Conservation (phyloP, 92 coral and sea anemone genomes). For the Bergia puertoricense region DNA sequence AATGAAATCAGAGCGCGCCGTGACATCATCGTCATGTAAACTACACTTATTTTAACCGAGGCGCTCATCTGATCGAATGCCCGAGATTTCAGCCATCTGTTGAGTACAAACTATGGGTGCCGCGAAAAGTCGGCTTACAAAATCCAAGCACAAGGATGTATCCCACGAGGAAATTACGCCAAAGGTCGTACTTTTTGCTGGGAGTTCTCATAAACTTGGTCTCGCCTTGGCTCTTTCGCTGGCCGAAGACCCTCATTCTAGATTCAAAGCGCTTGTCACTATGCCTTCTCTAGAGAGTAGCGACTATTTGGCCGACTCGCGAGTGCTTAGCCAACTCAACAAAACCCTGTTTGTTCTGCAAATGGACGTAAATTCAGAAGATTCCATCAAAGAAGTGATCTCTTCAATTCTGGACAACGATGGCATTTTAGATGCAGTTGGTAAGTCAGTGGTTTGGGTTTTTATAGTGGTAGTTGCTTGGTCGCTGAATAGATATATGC, state of each 20-base stretch:
- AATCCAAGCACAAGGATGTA: constrained; percentile 48
- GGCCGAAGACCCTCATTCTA: constrained; percentile 77
- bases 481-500: background rate
- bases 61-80: constrained; percentile 29
- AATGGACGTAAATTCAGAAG: constrained; percentile 85
- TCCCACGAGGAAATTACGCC: constrained; percentile 56
- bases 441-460: constrained; percentile 55
- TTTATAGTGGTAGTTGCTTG: background rate
- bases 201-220: constrained; percentile 85
- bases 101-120: constrained; percentile 52
- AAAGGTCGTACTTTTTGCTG: constrained; percentile 87
- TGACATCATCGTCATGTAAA: constrained; percentile 43
- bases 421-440: constrained; percentile 89
- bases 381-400: constrained; percentile 75
- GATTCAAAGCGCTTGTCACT: constrained; percentile 86
- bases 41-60: constrained; percentile 27
- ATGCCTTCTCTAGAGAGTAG: constrained; percentile 86
- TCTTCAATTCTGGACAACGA: constrained; percentile 88
- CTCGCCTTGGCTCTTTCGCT: constrained; percentile 82
- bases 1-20: constrained; percentile 41
- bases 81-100: constrained; percentile 38
- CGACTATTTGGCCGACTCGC: constrained; percentile 86
- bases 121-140: constrained; percentile 44
- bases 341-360: constrained; percentile 86
- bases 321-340: constrained; percentile 76